Evolutionary conservation across 1,140 invertebrate species (phyloP), one percentile per base, ranked within the genome.

Genomic region (Pectinophora gossypiella): DNA sequence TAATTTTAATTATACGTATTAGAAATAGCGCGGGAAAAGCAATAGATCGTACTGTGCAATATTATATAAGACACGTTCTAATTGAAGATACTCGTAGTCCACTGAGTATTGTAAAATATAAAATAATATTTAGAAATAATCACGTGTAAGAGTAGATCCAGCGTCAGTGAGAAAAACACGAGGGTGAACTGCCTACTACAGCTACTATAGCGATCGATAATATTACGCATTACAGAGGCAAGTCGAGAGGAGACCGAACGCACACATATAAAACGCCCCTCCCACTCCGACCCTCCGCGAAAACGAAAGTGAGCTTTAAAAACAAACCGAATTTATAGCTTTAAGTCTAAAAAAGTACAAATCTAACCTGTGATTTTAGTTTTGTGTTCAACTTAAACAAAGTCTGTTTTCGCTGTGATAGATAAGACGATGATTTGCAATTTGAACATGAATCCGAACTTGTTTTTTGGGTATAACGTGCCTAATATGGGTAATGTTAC

Each of bases 131-230:
- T 71, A 61, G 61, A n/a, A n/a, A n/a, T n/a, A 58, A 66, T 58
- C 66, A 76, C 65, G 68, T 71, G 64, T 61, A 49, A 62, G 13
- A 53, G 18, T 45, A 48, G 40, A 44, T 54, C 38, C 27, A 46
- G 61, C 59, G 56, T 54, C 55, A 61, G 44, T 60, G 59, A 59
- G 57, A 61, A 63, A 67, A 62, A 59, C 50, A 54, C 55, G 61
- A 57, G 61, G 58, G 56, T 56, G 57, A 47, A 65, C 54, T 52
- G 59, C 56, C 48, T 61, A 61, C 59, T 44, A 57, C 54, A 61
- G 58, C 64, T 83, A 81, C 64, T 81, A 83, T 83, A 83, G 63
- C 65, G 83, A 86, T 86, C 83, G 80, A 86, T 86, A 86, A 64
- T 72, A 86, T 81, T 85, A 84, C 83, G 83, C 80, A 83, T 83